These are phyloP conservation scores for Xiphophorus maculatus DNA, from an alignment of 2,113 vertebrate genomes.

Conservation along the genomic window DNA sequence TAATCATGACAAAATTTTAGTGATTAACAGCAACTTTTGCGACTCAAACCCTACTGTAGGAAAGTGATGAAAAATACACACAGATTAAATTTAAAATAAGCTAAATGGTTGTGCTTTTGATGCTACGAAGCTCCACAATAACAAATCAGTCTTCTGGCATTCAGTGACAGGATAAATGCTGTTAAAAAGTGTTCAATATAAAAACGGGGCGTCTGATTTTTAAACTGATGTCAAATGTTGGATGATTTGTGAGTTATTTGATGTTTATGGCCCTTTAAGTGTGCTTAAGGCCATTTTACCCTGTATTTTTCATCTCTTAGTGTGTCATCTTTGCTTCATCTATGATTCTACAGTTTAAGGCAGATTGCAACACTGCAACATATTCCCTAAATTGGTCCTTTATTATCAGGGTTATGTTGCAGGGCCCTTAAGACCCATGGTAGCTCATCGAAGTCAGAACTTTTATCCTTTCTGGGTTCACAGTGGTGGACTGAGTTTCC, in stretches of 20 bases:
- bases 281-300: not conserved
- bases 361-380: not conserved
- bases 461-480: slow-evolving; percentile 3
- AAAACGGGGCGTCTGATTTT: not conserved
- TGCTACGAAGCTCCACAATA: not conserved
- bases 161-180: not conserved
- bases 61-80: too few relatives aligned
- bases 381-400: not conserved
- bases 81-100: too few relatives aligned
- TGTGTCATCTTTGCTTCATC: not conserved
- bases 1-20: too few relatives aligned
- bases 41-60: too few relatives aligned
- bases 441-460: not conserved
- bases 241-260: not conserved
- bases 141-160: not conserved
- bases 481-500: slow-evolving; percentile 3
- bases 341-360: slow-evolving; percentile 2
- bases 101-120: not conserved
- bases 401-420: slow-evolving; percentile 4
- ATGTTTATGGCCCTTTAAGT: not conserved
- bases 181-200: not conserved
- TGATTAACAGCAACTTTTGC: too few relatives aligned
- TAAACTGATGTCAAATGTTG: not conserved
- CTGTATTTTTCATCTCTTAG: not conserved
- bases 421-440: not conserved